Percentiles rank a stretch among this genome's conserved stretches.
Conservation (phyloP, 2,113 vertebrate genomes). For the Lampris incognitus region DNA sequence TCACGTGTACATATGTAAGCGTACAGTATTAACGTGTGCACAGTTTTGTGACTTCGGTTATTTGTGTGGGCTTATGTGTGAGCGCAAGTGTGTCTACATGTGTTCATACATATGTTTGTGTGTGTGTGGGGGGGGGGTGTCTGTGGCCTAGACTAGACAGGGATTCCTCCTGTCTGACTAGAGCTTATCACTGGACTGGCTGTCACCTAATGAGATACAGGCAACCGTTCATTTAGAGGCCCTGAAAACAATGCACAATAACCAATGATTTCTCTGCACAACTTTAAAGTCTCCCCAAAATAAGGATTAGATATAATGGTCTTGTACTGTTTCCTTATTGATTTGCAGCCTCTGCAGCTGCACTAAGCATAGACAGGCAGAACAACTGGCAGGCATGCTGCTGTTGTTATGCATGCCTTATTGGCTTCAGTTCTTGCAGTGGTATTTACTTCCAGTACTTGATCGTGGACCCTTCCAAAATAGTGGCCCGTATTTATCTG, state of each 20-base stretch:
- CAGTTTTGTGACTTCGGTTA: neutral
- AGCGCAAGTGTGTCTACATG: slow-evolving; percentile 14
- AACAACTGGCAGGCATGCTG: neutral
- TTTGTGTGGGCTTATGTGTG: neutral
- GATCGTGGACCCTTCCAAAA: slow-evolving; percentile 5
- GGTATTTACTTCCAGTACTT: neutral
- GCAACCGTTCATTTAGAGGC: slow-evolving; percentile 49
- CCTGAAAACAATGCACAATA: slow-evolving; percentile 20
- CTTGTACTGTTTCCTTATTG: slow-evolving; percentile 20
- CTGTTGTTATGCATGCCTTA: neutral
- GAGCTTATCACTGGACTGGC: slow-evolving; percentile 70
- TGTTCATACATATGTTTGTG: slow-evolving; percentile 26
- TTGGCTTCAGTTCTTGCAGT: slow-evolving; percentile 12
- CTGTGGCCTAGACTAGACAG: slow-evolving; percentile 64
- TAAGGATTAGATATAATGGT: slow-evolving; percentile 15
- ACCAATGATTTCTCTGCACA: slow-evolving; percentile 49
- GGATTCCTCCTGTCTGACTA: slow-evolving; percentile 72
- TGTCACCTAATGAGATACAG: slow-evolving; percentile 68
- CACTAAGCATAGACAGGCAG: slow-evolving; percentile 3
- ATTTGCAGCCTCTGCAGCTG: slow-evolving; percentile 15
- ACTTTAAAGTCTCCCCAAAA: slow-evolving; percentile 31
- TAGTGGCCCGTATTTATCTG: slow-evolving; percentile 18
- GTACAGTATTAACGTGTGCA: neutral
- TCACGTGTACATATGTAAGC: neutral
- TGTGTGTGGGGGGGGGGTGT: slow-evolving; percentile 45